phyloP scores from a whole-genome alignment of 2,888 invertebrate genomes.

The Cyclophora albipunctata region DNA sequence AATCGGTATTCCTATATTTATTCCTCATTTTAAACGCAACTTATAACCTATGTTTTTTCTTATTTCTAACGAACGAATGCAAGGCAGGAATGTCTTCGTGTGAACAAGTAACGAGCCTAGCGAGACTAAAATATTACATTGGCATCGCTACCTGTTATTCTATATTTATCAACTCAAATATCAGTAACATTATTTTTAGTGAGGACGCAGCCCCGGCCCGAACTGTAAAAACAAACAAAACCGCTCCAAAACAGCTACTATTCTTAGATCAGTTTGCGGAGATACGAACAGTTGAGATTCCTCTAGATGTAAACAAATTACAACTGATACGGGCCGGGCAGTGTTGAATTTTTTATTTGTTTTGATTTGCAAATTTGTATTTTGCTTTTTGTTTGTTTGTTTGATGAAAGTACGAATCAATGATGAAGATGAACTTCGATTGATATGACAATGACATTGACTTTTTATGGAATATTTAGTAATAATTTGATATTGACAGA shows the following conservation, averaged over 20 bases:
- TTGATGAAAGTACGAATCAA: too few species aligned
- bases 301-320: too few species aligned
- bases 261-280: constrained; percentile 25
- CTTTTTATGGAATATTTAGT: too few species aligned
- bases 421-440: too few species aligned
- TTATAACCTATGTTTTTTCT: constrained; percentile 18
- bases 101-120: constrained; percentile 31
- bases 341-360: too few species aligned
- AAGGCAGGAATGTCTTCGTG: constrained; percentile 41
- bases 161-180: constrained; percentile 52
- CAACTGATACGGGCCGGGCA: too few species aligned
- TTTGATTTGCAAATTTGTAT: too few species aligned
- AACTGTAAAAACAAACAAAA: constrained; percentile 52
- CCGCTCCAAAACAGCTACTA: constrained; percentile 10
- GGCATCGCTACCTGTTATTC: constrained; percentile 55
- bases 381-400: too few species aligned
- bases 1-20: constrained; percentile 50
- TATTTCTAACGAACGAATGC: constrained; percentile 22
- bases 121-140: constrained; percentile 51
- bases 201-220: constrained; percentile 40
- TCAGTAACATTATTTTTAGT: constrained; percentile 68
- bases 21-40: constrained; percentile 50
- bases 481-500: too few species aligned
- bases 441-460: too few species aligned
- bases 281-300: constrained; percentile 1